Percentiles rank a stretch among this genome's conserved stretches.
Conservation (phyloP, 2,113 vertebrate genomes). For the Tonatia bakeri region DNA sequence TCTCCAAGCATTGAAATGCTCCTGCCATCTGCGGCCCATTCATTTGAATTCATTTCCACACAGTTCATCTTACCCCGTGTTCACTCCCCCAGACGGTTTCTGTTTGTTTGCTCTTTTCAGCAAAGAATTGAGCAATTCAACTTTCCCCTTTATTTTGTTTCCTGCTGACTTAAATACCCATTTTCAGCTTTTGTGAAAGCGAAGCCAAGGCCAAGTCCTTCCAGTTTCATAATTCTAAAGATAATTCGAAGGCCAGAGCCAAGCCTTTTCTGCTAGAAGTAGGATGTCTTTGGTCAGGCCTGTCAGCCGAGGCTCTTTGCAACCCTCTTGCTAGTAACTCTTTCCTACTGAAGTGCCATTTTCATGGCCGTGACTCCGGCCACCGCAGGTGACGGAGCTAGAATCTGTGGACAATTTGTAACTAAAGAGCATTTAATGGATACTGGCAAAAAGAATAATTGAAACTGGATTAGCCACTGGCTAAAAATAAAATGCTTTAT, state of each 20-base stretch:
- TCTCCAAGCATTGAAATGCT: conserved; percentile 32
- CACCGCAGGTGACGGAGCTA: neutral
- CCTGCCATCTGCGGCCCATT: conserved; percentile 54
- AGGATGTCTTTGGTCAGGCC: neutral
- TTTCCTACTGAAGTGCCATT: neutral
- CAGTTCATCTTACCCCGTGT: neutral
- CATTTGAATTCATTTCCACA: conserved; percentile 28
- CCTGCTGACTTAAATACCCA: conserved; percentile 30
- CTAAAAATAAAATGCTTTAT: conserved; percentile 29
- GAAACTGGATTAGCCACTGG: neutral
- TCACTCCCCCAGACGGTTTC: neutral
- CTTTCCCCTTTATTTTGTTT: conserved; percentile 23
- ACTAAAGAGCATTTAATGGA: neutral
- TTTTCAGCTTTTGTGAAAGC: conserved; percentile 21
- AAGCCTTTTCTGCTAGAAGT: neutral
- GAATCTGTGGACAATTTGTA: neutral
- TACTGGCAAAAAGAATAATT: conserved; percentile 6
- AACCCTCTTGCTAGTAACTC: neutral
- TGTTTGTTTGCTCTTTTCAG: conserved; percentile 32
- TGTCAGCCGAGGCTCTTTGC: neutral
- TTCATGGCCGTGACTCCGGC: neutral
- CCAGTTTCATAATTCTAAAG: conserved; percentile 21
- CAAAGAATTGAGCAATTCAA: conserved; percentile 32
- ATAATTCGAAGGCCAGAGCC: neutral
- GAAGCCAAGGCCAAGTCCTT: neutral